Conservation (phyloP, 2,888 invertebrate species). For the Tetramorium bicarinatum region DNA sequence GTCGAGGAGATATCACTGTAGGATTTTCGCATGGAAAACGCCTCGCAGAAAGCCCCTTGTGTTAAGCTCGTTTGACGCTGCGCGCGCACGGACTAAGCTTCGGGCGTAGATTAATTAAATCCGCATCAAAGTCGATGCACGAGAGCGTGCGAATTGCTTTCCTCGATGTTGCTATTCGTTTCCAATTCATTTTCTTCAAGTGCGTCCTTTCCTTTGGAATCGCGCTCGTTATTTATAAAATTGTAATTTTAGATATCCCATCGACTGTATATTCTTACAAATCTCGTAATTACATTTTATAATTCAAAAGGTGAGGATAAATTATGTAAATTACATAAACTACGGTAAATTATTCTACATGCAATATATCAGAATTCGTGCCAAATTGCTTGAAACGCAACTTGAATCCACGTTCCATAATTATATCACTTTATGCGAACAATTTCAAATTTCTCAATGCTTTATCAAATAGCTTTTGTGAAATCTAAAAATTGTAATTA, state of each 20-base stretch:
- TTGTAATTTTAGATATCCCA: conserved; percentile 12
- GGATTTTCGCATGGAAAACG: conserved; percentile 54
- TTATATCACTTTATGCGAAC: not conserved
- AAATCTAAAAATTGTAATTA: conserved; percentile 1
- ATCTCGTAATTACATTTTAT: conserved; percentile 8
- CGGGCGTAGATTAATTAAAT: conserved; percentile 58
- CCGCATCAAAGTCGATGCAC: conserved; percentile 57
- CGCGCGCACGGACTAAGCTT: conserved; percentile 51
- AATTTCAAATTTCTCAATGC: conserved; percentile 8
- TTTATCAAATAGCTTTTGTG: not conserved
- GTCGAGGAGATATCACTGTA: conserved; percentile 41
- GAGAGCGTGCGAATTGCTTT: conserved; percentile 53
- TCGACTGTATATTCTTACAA: conserved; percentile 5
- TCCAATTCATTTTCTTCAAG: conserved; percentile 55
- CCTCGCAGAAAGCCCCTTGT: conserved; percentile 37
- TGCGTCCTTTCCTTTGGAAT: conserved; percentile 26
- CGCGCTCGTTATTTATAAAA: conserved; percentile 40
- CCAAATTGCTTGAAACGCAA: conserved; percentile 1
- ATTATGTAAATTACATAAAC: not conserved
- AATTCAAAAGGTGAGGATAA: not conserved
- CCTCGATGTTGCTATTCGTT: conserved; percentile 53
- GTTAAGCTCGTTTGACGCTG: conserved; percentile 56
- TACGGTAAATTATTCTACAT: not conserved
- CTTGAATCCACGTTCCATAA: not conserved
- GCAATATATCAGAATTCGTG: conserved; percentile 8